Evolutionary conservation across 2,888 invertebrate genomes (phyloP).

Genomic region (Macaria liturata): DNA sequence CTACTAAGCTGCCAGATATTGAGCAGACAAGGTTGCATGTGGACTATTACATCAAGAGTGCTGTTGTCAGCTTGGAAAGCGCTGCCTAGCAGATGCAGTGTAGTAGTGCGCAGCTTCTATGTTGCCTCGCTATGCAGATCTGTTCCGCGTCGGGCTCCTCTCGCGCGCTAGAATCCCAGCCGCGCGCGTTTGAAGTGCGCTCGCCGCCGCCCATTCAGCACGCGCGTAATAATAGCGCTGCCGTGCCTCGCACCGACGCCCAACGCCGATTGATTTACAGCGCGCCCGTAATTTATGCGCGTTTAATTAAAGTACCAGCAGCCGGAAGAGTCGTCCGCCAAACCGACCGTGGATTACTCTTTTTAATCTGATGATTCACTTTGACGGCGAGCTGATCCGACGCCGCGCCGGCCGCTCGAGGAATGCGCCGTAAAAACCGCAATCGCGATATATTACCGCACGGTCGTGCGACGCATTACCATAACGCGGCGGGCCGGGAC

Average conservation of each 20-base stretch:
- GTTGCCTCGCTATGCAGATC: slow-evolving; percentile 1
- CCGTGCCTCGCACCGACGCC: slow-evolving; percentile 32
- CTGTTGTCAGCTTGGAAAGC: too few species aligned
- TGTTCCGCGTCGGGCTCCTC: not conserved
- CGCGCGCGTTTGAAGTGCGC: slow-evolving; percentile 53
- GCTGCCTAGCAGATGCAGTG: not conserved
- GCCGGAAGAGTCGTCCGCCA: slow-evolving; percentile 58
- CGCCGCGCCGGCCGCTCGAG: slow-evolving; percentile 3
- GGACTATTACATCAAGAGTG: too few species aligned
- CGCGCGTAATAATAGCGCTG: slow-evolving; percentile 44
- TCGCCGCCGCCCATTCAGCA: slow-evolving; percentile 50
- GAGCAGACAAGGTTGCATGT: too few species aligned
- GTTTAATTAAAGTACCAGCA: slow-evolving; percentile 77
- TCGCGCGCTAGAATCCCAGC: slow-evolving; percentile 18
- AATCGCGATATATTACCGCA: slow-evolving; percentile 19
- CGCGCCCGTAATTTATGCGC: slow-evolving; percentile 63
- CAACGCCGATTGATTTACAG: slow-evolving; percentile 69
- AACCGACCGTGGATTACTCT: slow-evolving; percentile 30
- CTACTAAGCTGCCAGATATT: too few species aligned
- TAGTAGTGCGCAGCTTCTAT: not conserved
- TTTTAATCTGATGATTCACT: slow-evolving; percentile 40
- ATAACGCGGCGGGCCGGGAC: slow-evolving; percentile 20
- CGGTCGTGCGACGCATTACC: slow-evolving; percentile 31
- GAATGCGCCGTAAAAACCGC: slow-evolving; percentile 20
- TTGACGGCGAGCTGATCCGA: slow-evolving; percentile 20